Base-by-base conservation (phyloP, 2,113 vertebrate genomes). In the Catharus bicknelli region DNA sequence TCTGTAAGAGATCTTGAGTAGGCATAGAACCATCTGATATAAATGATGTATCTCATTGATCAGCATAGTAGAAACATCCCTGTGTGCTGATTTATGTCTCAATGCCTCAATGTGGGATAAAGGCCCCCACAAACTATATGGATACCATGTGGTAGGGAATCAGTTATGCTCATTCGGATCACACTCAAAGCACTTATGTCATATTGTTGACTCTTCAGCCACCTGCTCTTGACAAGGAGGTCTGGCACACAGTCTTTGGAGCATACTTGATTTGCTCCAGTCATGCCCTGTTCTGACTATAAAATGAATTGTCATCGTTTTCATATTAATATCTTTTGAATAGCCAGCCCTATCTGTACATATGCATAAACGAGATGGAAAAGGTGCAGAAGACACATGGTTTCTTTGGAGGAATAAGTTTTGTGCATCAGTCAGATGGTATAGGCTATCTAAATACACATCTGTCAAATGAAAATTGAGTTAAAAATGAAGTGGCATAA, bases 261-360 rank as follows among this genome's bases (percentile, higher is more conserved):
- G 61, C 88, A 95, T 90, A 93, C 95, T 92, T 93, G 88, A 96
- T 96, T 96, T 83, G 79, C 92, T 88, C 70, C 93, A 97, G 90
- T 96, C 90, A 95, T 86, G 86, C 79, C 53, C 51, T 62, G 25
- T 58, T 90, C 40, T 72, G 43, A 43, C 58, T 94, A 47, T 62
- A 58, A 80, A 95, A 78, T 69, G 82, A 91, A 90, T 94, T 69
- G 77, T 73, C 53, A 84, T 87, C 6, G 16, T 95, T 95, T 94
- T 91, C 57, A 90, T 78, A 93, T 83, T 2, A 17, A 40, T 89
- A 85, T 69, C 11, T 88, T 85, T 76, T 83, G 51, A 90, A 88
- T 23, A 63, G 21, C 27, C 78, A 83, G n/a, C 25, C 25, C 58
- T 90, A 51, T 76, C 50, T 76, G 34, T 59, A 80, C 25, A 51